Base-by-base conservation (phyloP, 2,888 invertebrate species). In the Hydropsyche betteni region DNA sequence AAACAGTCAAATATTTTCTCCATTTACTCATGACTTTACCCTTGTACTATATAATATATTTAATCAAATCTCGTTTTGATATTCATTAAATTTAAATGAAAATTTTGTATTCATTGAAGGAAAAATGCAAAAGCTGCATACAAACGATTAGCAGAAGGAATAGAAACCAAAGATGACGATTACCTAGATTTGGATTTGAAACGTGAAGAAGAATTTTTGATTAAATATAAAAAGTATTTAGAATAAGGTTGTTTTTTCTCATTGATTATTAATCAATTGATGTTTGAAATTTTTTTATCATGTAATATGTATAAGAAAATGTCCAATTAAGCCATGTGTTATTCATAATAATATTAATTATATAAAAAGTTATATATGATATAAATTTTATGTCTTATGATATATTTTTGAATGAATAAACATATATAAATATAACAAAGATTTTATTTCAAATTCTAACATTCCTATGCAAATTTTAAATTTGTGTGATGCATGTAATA, bases 151-250 rank as follows among this genome's bases (percentile, higher is more conserved):
- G 84, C 88, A 0, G 86, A 89, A 2, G 91, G 91, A 79, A 83
- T 90, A 52, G 82, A 84, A 0, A 91, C 91, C 33, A 89, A 89
- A 77, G 93, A 93, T 53, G 92, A 93, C 80, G 94, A 93, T 80
- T 91, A 94, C 82, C 86, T 94, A 74, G 93, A 94, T 84, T 84
- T 93, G 16, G 88, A 90, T 0, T 86, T 94, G 16, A 83, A 87
- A 0, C 91, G 92, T 78, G 94, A 95, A 82, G 91, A 91, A 80
- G 85, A 88, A 51, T 91, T 92, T 81, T 86, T 93, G 1, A 87
- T 84, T 14, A 90, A 91, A 82, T 93, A 93, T 84, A 89, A 90
- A 82, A 86, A 88, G 0, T 83, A 92, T 69, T 85, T 92, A 36
- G 81, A 83, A 76, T 69, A 50, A 50, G 1, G n/a, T 55, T 55